phyloP scores from a whole-genome alignment of 2,797 vertebrate species.

The Margarornis squamiger region DNA sequence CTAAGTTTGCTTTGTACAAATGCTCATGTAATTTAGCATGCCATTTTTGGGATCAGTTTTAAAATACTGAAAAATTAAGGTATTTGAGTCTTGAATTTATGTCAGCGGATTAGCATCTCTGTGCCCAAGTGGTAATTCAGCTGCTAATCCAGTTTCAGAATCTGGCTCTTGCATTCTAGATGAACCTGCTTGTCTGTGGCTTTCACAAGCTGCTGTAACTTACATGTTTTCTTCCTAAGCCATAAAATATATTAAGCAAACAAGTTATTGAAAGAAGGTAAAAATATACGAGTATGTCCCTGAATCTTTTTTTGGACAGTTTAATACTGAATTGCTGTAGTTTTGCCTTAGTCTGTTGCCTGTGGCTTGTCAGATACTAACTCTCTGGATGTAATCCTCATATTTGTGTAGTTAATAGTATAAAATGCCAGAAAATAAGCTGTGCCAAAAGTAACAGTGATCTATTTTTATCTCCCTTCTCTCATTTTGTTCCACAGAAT shows the following conservation, averaged over 20 bases:
- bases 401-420: neutral
- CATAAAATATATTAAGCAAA: neutral
- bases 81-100: neutral
- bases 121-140: neutral
- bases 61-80: neutral
- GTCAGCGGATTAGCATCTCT: neutral
- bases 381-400: neutral
- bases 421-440: neutral
- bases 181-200: neutral
- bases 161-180: neutral
- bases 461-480: neutral
- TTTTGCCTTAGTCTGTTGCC: neutral
- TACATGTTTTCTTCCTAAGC: neutral
- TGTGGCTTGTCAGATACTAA: neutral
- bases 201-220: neutral
- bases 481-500: constrained; percentile 79
- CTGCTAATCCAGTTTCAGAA: neutral
- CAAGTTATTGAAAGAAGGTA: neutral
- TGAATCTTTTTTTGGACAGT: neutral
- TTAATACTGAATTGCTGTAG: neutral
- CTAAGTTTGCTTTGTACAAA: neutral
- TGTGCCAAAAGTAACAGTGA: neutral
- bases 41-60: neutral
- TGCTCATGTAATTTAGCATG: neutral
- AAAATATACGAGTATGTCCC: neutral